These are phyloP conservation scores for Gerris lacustris DNA, from an alignment of 2,888 invertebrate species.

Conservation along the genomic window DNA sequence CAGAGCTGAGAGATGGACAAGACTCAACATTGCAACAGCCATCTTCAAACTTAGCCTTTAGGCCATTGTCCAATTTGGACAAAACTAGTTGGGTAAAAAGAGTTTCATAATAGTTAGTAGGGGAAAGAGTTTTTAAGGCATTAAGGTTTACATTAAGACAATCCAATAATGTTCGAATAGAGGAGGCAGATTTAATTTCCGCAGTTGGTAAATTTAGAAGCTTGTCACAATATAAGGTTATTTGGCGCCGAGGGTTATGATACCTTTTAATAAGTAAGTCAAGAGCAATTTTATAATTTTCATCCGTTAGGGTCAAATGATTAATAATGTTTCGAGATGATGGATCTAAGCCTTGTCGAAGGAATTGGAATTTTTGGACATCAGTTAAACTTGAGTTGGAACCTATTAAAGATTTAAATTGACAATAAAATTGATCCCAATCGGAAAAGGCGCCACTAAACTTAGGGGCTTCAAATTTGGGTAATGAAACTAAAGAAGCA, in stretches of 20 bases:
- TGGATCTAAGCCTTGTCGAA: neutral
- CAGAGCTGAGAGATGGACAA: neutral
- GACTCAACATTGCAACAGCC: neutral
- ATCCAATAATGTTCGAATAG: neutral
- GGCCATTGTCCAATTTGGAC: neutral
- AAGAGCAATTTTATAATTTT: too few species aligned
- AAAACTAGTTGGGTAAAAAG: neutral
- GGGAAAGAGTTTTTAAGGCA: neutral
- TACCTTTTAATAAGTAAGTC: neutral
- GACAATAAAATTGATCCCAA: neutral
- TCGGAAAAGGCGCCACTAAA: neutral
- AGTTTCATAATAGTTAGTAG: neutral
- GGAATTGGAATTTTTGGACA: neutral
- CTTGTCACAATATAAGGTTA: neutral
- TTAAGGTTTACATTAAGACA: neutral
- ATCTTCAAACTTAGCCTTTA: neutral
- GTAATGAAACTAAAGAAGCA: neutral
- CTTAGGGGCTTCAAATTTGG: neutral
- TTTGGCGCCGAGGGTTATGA: neutral
- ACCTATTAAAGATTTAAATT: neutral
- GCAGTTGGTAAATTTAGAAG: neutral
- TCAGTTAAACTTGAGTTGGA: neutral
- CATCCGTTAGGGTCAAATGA: neutral
- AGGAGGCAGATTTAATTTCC: neutral
- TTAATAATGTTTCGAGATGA: neutral